Base-by-base conservation (phyloP, 2,113 vertebrate genomes). In the Hippocampus zosterae region DNA sequence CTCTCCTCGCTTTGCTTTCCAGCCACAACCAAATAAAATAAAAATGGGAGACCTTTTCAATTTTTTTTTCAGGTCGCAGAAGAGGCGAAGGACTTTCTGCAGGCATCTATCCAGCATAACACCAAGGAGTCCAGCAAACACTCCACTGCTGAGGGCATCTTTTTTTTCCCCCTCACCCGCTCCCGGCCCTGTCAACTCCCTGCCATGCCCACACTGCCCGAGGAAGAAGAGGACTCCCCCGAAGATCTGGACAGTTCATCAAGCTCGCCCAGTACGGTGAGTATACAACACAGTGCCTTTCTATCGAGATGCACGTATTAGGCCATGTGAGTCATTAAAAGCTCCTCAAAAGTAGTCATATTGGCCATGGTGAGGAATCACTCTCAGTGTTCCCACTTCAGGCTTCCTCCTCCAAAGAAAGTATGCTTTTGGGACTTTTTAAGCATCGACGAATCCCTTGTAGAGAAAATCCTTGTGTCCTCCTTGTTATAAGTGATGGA, bases 141-240 rank as follows among this genome's bases (percentile, higher is more conserved):
- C 8, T 25, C 46, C 1, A 8, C 65, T 18, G 11, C 78, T 56
- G 75, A 74, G 64, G 68, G 16, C 29, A 37, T 77, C 42, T 87
- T 89, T 59, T 8, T 87, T 61, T 88, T 90, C 72, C 82, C 85
- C 5, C 81, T 59, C 69, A 87, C 88, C 68, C 85, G 87, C 8
- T 86, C 87, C 72, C 90, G 88, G 2, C 82, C 89, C 81, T 81
- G 85, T 11, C 4, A 86, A 78, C 46, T 59, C 76, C 88, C 89
- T 71, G 61, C 81, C 84, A 99, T 98, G 96, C 96, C 96, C 89
- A 95, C 94, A 46, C 84, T 94, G 80, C 96, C 96, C 1, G 95
- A 96, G 88, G 95, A 97, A 29, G 93, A 95, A 69, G 94, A 95
- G 88, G 95, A 95, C 78, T 92, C 94, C 59, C 90, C 92, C 13